phyloP scores from a whole-genome alignment of 2,113 vertebrate species.

The Paraplagusia blochii region DNA sequence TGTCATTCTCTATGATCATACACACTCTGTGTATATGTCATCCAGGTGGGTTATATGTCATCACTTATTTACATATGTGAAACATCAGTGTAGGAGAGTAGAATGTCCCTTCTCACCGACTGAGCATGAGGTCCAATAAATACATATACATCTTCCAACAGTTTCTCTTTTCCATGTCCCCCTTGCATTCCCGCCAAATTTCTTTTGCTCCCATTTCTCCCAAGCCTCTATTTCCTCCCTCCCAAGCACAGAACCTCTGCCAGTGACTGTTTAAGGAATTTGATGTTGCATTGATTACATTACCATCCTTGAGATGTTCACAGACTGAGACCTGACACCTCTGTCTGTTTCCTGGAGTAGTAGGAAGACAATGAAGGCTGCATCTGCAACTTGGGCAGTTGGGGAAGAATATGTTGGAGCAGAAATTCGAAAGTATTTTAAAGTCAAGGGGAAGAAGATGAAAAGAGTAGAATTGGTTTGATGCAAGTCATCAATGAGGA shows the following conservation, averaged over 20 bases:
- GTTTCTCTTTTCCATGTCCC: constrained; percentile 10
- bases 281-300: constrained; percentile 61
- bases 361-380: constrained; percentile 16
- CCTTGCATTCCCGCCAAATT: constrained; percentile 8
- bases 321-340: constrained; percentile 54
- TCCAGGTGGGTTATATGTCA: constrained; percentile 38
- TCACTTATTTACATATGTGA: constrained; percentile 20
- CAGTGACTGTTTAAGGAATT: constrained; percentile 48
- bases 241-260: constrained; percentile 44
- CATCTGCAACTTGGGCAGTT: constrained; percentile 5
- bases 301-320: constrained; percentile 70
- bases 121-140: constrained; percentile 26
- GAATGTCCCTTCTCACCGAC: constrained; percentile 24
- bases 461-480: constrained; percentile 18
- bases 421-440: constrained; percentile 33
- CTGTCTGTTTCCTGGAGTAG: constrained; percentile 30
- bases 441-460: constrained; percentile 18
- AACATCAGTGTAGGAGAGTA: constrained; percentile 18
- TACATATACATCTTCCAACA: constrained; percentile 27
- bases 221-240: constrained; percentile 14
- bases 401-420: constrained; percentile 34
- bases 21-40: constrained; percentile 30
- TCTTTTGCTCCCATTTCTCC: constrained; percentile 26
- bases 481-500: constrained; percentile 16
- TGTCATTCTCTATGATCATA: constrained; percentile 21